Conservation (phyloP, 2,113 vertebrate genomes). For the Heptranchias perlo region DNA sequence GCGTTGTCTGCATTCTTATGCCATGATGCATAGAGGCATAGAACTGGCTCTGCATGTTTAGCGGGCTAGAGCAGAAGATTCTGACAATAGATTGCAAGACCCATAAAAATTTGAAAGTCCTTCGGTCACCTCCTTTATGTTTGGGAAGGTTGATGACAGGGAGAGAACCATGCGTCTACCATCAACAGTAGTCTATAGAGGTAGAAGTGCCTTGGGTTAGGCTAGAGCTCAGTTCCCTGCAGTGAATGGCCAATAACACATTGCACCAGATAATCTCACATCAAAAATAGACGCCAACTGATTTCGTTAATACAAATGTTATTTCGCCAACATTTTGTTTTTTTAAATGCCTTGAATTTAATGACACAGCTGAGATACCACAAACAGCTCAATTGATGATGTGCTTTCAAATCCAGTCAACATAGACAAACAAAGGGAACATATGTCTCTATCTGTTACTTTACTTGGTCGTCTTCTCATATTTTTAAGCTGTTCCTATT, state of each 20-base stretch:
- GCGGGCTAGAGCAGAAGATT: background rate
- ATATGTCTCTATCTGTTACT: background rate
- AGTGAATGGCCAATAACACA: background rate
- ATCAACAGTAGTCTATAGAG: background rate
- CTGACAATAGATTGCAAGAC: conserved; percentile 6
- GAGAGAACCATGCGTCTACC: background rate
- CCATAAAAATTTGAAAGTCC: background rate
- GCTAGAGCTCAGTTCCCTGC: background rate
- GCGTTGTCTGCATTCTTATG: background rate
- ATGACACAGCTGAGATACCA: background rate
- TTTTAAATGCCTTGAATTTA: background rate
- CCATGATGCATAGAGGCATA: background rate
- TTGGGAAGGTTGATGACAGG: background rate
- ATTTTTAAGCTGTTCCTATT: background rate
- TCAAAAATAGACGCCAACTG: background rate
- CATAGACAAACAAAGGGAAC: background rate
- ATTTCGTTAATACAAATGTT: background rate
- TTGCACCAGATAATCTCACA: background rate
- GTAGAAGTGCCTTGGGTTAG: background rate
- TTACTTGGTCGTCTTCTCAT: background rate
- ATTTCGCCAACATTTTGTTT: background rate
- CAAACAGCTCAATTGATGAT: background rate
- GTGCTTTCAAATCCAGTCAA: background rate
- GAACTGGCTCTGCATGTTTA: background rate
- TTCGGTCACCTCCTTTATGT: background rate